A percentile compares a stretch with the other conserved stretches of the same genome.
phyloP scores from a whole-genome alignment of 2,797 vertebrate genomes.

The Nothura maculosa region DNA sequence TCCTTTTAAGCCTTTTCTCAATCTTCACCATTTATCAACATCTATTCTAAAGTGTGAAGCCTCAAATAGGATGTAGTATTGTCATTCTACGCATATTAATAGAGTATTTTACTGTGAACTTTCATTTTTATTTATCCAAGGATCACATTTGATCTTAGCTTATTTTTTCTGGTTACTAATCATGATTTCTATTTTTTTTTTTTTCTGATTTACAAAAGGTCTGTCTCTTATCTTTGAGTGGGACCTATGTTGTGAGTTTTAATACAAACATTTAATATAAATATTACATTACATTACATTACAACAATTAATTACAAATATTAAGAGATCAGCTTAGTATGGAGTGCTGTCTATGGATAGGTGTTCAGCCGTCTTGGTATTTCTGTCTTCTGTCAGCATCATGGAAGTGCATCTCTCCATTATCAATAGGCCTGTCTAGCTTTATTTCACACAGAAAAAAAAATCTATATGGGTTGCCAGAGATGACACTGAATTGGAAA shows the following conservation, averaged over 20 bases:
- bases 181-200: not conserved
- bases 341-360: not conserved
- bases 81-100: not conserved
- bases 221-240: not conserved
- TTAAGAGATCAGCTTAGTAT: not conserved
- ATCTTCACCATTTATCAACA: not conserved
- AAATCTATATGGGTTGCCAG: not conserved
- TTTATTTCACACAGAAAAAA: not conserved
- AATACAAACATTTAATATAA: not conserved
- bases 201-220: not conserved
- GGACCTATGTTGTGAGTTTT: not conserved
- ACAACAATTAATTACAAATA: no score
- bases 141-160: not conserved
- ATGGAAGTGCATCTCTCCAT: not conserved
- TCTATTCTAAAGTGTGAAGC: not conserved
- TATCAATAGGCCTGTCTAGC: not conserved
- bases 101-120: not conserved
- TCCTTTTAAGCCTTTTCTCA: slow-evolving; percentile 12
- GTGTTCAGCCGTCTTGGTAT: not conserved
- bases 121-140: slow-evolving; percentile 1
- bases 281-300: no score
- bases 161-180: not conserved
- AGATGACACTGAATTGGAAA: not conserved
- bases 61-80: not conserved
- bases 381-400: not conserved